Evolutionary conservation across 1,140 invertebrate species (phyloP).

Genomic region (Daktulosphaira vitifoliae): DNA sequence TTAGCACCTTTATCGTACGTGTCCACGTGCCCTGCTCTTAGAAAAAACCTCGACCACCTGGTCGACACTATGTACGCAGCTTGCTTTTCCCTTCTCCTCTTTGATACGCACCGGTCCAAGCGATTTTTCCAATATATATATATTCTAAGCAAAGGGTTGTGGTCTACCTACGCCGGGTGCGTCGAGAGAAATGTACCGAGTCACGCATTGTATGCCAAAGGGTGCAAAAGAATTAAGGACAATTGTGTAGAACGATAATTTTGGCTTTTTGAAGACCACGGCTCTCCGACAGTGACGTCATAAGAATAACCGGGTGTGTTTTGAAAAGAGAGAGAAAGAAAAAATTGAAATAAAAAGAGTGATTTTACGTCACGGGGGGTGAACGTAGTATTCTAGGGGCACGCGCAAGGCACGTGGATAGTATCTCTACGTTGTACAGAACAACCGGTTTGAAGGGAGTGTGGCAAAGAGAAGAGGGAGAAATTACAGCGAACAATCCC

Average conservation of each 20-base stretch:
- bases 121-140: slow-evolving; percentile 17
- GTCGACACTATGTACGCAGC: slow-evolving; percentile 1
- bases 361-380: slow-evolving; percentile 31
- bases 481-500: slow-evolving; percentile 1
- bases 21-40: slow-evolving; percentile 29
- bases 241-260: slow-evolving; percentile 9
- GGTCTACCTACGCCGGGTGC: background rate
- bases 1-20: slow-evolving; percentile 14
- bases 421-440: background rate
- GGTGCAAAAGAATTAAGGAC: background rate
- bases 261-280: slow-evolving; percentile 10
- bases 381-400: slow-evolving; percentile 10
- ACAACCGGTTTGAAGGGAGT: slow-evolving; percentile 27
- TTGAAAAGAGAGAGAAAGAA: background rate
- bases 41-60: slow-evolving; percentile 26
- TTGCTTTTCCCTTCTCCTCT: slow-evolving; percentile 14
- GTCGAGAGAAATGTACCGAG: slow-evolving; percentile 2
- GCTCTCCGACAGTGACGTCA: slow-evolving; percentile 17
- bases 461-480: background rate
- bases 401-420: slow-evolving; percentile 32
- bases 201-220: background rate
- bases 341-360: background rate
- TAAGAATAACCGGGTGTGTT: slow-evolving; percentile 24
- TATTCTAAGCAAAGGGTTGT: slow-evolving; percentile 20
- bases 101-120: slow-evolving; percentile 14